Percentiles rank a stretch among this genome's conserved stretches.
Conservation (phyloP, 2,113 vertebrate genomes). For the Archilochus colubris region DNA sequence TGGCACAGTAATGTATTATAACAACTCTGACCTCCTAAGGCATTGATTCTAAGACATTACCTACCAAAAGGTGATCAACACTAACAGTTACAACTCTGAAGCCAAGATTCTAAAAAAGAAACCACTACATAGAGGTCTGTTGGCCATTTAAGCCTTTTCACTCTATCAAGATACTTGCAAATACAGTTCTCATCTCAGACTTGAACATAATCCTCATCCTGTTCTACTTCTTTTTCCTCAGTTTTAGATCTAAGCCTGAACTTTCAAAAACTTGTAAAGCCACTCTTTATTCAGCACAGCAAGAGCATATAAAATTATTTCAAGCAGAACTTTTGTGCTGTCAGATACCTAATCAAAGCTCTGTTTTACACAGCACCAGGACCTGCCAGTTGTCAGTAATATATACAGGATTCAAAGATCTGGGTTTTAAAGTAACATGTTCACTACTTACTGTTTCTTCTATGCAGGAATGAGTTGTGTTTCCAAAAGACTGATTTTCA, state of each 20-base stretch:
- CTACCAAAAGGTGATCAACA: neutral
- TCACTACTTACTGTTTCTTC: conserved; percentile 65
- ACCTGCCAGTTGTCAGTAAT: neutral
- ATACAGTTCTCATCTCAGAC: neutral
- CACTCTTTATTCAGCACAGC: neutral
- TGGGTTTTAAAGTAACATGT: neutral
- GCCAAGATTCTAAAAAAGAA: neutral
- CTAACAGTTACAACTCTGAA: neutral
- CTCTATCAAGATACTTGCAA: neutral
- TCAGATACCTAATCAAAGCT: neutral
- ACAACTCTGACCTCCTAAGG: neutral
- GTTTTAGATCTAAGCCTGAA: neutral
- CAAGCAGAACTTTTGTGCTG: neutral
- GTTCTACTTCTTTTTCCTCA: neutral
- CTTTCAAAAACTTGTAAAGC: neutral
- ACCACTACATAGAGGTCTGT: accelerated
- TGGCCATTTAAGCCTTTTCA: neutral
- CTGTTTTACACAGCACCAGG: neutral
- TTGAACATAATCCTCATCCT: neutral
- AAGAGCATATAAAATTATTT: neutral
- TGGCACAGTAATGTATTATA: accelerated
- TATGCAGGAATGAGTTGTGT: neutral
- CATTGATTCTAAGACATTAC: neutral
- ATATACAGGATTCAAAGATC: neutral
- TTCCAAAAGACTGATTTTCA: conserved; percentile 39